Evolutionary conservation across 2,888 invertebrate genomes (phyloP).

Genomic region (Lottia gigantea): DNA sequence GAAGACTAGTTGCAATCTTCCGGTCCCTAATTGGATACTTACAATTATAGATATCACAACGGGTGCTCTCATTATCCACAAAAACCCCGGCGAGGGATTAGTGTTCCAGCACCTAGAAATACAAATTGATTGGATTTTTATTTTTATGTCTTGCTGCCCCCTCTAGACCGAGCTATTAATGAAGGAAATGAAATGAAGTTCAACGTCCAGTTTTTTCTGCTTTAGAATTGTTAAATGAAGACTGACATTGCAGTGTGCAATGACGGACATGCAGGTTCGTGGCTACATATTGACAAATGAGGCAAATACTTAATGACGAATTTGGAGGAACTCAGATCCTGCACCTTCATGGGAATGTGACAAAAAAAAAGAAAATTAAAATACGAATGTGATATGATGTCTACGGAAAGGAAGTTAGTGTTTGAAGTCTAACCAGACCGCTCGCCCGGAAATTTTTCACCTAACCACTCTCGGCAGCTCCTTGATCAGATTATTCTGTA

Average conservation of each 20-base stretch:
- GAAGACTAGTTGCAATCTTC: no score
- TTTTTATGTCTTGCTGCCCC: not conserved
- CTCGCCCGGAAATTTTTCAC: no score
- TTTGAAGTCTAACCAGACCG: no score
- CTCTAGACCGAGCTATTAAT: no score
- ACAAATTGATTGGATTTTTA: conserved; percentile 3
- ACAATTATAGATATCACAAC: conserved; percentile 75
- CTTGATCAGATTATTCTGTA: no score
- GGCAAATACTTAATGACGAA: no score
- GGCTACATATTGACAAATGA: not conserved
- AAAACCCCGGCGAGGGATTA: conserved; percentile 68
- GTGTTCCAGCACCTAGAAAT: conserved; percentile 75
- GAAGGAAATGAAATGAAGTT: not conserved
- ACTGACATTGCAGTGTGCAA: not conserved
- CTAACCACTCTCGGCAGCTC: no score
- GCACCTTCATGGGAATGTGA: no score
- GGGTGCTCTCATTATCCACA: conserved; percentile 75
- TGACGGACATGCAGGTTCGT: not conserved
- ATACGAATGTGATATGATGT: no score
- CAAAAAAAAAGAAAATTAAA: no score
- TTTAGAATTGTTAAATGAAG: not conserved
- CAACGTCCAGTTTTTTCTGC: not conserved
- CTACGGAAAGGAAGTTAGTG: no score
- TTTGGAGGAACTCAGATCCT: no score
- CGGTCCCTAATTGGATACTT: conserved; percentile 52